phyloP scores from a whole-genome alignment of 2,888 invertebrate species.

The Acanthococcus lagerstroemiae region DNA sequence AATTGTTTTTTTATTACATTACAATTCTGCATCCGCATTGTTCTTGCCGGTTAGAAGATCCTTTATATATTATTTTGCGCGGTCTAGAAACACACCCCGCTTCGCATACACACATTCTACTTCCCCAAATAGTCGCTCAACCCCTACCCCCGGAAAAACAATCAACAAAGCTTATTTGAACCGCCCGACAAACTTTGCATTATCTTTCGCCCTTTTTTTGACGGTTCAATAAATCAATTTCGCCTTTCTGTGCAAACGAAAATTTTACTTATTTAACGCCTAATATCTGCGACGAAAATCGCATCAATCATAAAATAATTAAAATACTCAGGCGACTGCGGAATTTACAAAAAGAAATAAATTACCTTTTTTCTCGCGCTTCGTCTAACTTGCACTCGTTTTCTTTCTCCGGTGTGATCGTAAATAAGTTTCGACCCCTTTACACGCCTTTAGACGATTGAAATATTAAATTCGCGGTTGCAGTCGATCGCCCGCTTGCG shows the following conservation, averaged over 20 bases:
- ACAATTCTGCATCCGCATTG: no score
- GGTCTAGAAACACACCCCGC: no score
- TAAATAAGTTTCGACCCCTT: no score
- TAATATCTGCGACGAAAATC: conserved; percentile 23
- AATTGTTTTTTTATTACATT: no score
- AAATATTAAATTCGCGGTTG: no score
- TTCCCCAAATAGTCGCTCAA: not conserved
- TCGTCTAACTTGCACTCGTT: no score
- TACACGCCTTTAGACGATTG: no score
- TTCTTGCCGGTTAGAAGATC: no score
- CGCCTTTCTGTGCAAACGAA: not conserved
- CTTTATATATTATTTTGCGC: no score
- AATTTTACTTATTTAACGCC: conserved; percentile 29
- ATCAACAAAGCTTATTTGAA: not conserved
- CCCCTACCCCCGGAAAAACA: not conserved
- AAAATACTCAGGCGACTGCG: conserved; percentile 11
- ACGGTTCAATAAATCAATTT: conserved; percentile 28
- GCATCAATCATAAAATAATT: conserved; percentile 30
- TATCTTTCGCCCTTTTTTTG: conserved; percentile 9
- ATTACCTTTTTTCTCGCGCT: not conserved
- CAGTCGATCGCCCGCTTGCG: no score
- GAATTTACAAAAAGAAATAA: conserved; percentile 13
- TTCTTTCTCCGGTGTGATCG: no score
- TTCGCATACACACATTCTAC: not conserved
- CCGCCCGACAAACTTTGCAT: not conserved